Evolutionary conservation across 2,888 invertebrate species (phyloP).

Genomic region (Tortricodes alternella): DNA sequence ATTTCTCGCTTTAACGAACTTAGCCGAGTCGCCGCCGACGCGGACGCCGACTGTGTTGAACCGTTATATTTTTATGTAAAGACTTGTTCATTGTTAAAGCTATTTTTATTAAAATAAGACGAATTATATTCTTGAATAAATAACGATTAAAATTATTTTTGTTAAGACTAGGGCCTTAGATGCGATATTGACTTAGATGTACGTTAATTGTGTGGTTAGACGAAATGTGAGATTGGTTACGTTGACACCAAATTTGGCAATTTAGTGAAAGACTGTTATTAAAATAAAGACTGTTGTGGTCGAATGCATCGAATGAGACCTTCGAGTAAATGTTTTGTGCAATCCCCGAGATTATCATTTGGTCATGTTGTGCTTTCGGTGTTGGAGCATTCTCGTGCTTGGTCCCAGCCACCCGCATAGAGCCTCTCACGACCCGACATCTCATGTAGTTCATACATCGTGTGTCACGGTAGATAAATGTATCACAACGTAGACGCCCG

Average conservation of each 20-base stretch:
- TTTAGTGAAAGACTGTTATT: constrained; percentile 69
- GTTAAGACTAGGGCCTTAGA: constrained; percentile 77
- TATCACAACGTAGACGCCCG: constrained; percentile 82
- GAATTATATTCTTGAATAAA: constrained; percentile 77
- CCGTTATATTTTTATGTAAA: constrained; percentile 77
- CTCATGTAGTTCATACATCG: constrained; percentile 76
- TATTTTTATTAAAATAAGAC: constrained; percentile 77
- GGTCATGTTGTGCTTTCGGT: constrained; percentile 80
- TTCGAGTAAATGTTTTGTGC: constrained; percentile 64
- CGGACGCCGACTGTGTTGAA: constrained; percentile 72
- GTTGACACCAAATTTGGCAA: constrained; percentile 68
- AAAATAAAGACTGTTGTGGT: constrained; percentile 78
- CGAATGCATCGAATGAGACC: constrained; percentile 71
- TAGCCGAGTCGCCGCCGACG: constrained; percentile 51
- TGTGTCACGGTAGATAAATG: constrained; percentile 80
- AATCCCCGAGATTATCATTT: constrained; percentile 63
- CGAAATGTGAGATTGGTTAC: constrained; percentile 69
- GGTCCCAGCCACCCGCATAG: constrained; percentile 67
- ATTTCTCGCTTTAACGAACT: constrained; percentile 79
- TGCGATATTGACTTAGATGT: constrained; percentile 73
- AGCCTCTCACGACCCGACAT: constrained; percentile 71
- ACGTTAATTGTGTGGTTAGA: constrained; percentile 65
- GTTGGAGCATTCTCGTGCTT: constrained; percentile 73
- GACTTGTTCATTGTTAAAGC: constrained; percentile 79
- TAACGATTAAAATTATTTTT: constrained; percentile 71